These are phyloP conservation scores for Diadumene lineata DNA, from an alignment of 92 coral and sea anemone species.

Conservation along the genomic window DNA sequence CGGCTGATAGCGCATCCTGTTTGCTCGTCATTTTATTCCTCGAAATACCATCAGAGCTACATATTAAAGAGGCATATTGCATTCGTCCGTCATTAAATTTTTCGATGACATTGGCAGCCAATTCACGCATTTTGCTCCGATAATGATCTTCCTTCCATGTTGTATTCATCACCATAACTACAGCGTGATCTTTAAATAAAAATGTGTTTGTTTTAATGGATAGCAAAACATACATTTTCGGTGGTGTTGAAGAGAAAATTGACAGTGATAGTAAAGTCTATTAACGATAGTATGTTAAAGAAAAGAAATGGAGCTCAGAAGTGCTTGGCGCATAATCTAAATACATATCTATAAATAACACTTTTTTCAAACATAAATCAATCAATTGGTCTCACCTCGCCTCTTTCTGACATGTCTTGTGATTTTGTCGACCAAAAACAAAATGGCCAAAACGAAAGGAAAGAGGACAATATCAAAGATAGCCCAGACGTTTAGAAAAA, in stretches of 20 bases:
- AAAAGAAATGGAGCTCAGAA: no score
- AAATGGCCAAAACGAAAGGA: slow-evolving; percentile 33
- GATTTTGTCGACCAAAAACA: slow-evolving; percentile 6
- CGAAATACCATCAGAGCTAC: background rate
- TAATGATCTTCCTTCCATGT: background rate
- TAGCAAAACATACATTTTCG: no score
- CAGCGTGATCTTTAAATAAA: background rate
- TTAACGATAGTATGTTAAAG: no score
- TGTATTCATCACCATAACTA: background rate
- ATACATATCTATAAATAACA: no score
- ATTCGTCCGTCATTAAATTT: background rate
- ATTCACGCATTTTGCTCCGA: background rate
- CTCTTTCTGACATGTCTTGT: background rate
- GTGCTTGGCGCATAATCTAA: no score
- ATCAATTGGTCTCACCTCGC: background rate
- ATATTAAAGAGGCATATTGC: background rate
- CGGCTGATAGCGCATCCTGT: background rate
- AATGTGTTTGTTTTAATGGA: no score
- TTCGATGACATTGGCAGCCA: background rate
- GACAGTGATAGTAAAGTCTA: no score
- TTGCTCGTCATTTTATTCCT: background rate
- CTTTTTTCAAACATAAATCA: no score
- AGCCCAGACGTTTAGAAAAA: slow-evolving; percentile 41
- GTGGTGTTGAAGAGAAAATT: no score
- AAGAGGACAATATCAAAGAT: slow-evolving; percentile 44